A percentile compares a stretch with the other conserved stretches of the same genome.
These are phyloP conservation scores for Piprites chloris DNA, from an alignment of 2,113 vertebrate species.

Conservation along the genomic window DNA sequence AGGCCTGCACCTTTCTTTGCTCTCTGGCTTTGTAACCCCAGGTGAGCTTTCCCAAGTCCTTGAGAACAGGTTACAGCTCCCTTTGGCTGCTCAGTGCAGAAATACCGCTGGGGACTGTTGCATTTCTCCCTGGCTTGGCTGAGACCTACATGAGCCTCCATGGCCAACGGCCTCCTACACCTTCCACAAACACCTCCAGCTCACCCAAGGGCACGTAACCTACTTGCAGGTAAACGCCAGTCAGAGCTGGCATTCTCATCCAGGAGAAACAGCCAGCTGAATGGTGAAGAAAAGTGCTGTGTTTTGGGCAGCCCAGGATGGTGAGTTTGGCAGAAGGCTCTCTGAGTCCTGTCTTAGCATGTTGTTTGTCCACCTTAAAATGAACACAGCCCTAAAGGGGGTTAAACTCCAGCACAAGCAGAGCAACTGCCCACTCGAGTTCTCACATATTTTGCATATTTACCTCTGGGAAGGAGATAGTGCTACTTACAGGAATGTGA, in stretches of 20 bases:
- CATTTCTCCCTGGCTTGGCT: neutral
- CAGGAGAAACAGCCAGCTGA: neutral
- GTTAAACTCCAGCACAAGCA: neutral
- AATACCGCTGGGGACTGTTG: neutral
- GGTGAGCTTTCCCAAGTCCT: neutral
- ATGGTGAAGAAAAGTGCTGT: accelerated
- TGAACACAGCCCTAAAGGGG: neutral
- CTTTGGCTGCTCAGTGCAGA: neutral
- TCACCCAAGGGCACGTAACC: neutral
- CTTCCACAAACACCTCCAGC: neutral
- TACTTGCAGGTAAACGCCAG: neutral
- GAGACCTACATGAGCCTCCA: neutral
- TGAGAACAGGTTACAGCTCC: neutral
- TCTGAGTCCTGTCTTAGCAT: neutral
- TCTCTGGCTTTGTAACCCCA: neutral
- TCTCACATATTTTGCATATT: conserved; percentile 14
- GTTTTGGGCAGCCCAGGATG: neutral
- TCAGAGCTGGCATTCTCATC: neutral
- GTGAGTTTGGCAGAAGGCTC: neutral
- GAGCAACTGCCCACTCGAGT: neutral
- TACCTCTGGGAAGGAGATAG: neutral
- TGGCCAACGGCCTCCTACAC: neutral
- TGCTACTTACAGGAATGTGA: conserved; percentile 95
- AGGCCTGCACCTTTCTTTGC: neutral
- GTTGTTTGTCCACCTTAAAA: neutral